Conservation (phyloP, 2,888 invertebrate genomes). For the Trissoscelio sp. region DNA sequence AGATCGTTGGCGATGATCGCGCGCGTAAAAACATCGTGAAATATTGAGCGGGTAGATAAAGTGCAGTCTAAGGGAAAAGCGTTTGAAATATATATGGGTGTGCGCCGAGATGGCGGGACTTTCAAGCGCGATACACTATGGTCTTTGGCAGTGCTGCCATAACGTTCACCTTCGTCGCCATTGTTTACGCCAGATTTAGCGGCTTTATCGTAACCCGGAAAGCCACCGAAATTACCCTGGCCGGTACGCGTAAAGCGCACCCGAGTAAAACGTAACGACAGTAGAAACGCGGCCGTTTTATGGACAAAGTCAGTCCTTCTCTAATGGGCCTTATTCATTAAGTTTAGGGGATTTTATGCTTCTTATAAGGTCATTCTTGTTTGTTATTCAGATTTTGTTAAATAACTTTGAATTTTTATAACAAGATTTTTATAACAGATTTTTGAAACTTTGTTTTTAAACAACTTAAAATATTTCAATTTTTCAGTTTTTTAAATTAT, state of each 20-base stretch:
- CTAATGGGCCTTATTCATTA: slow-evolving; percentile 52
- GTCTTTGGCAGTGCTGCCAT: slow-evolving; percentile 11
- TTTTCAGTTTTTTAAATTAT: too few species aligned
- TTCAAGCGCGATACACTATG: slow-evolving; percentile 3
- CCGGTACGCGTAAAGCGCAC: slow-evolving; percentile 20
- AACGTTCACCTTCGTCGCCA: slow-evolving; percentile 25
- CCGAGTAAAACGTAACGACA: slow-evolving; percentile 40
- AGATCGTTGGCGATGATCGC: slow-evolving; percentile 50
- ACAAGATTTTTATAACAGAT: too few species aligned
- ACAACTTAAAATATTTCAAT: too few species aligned
- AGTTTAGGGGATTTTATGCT: too few species aligned
- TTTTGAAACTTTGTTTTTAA: too few species aligned
- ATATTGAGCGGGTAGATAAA: slow-evolving; percentile 47
- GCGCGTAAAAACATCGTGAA: slow-evolving; percentile 54
- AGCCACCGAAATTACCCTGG: neutral
- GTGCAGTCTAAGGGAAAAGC: slow-evolving; percentile 33
- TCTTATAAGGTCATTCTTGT: too few species aligned
- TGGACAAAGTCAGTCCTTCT: neutral
- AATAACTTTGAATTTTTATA: too few species aligned
- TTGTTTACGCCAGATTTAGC: slow-evolving; percentile 57
- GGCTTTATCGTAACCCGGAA: slow-evolving; percentile 31
- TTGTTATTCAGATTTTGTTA: too few species aligned
- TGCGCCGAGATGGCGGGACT: slow-evolving; percentile 28
- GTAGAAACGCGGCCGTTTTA: slow-evolving; percentile 24
- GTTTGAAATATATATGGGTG: slow-evolving; percentile 32